Percentiles rank a stretch among this genome's conserved stretches.
phyloP scores from a whole-genome alignment of 2,797 vertebrate species.

The Arremon brunneinucha region DNA sequence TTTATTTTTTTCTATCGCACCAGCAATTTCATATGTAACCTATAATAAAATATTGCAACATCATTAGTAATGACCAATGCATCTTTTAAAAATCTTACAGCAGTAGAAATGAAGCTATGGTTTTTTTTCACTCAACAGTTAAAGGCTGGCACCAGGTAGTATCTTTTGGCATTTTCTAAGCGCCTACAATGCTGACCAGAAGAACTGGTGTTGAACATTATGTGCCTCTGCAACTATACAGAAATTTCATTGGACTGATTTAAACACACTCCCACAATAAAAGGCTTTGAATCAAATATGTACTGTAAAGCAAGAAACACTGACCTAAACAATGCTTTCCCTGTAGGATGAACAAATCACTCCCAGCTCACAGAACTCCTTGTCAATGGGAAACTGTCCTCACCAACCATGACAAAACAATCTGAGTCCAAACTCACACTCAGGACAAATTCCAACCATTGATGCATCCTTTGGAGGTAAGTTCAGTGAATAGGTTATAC shows the following conservation, averaged over 20 bases:
- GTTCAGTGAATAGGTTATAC: neutral
- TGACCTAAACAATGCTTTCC: neutral
- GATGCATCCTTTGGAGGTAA: neutral
- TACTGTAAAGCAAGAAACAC: neutral
- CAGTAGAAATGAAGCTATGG: neutral
- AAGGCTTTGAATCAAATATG: neutral
- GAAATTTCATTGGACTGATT: neutral
- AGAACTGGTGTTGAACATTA: neutral
- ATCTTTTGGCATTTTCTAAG: neutral
- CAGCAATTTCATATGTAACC: conserved; percentile 91
- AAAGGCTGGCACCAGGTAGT: neutral
- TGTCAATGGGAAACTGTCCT: neutral
- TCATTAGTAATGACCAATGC: conserved; percentile 50
- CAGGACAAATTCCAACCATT: neutral
- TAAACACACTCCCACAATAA: neutral
- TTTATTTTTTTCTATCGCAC: conserved; percentile 89
- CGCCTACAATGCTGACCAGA: neutral
- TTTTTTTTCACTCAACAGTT: neutral
- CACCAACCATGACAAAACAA: neutral
- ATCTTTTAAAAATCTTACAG: neutral
- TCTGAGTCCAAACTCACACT: neutral
- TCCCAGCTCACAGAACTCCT: neutral
- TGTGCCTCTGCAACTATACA: neutral
- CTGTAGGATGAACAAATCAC: neutral
- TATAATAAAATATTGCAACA: conserved; percentile 66